phyloP scores from a whole-genome alignment of 2,888 invertebrate species.

The Psylliodes chrysocephalus region DNA sequence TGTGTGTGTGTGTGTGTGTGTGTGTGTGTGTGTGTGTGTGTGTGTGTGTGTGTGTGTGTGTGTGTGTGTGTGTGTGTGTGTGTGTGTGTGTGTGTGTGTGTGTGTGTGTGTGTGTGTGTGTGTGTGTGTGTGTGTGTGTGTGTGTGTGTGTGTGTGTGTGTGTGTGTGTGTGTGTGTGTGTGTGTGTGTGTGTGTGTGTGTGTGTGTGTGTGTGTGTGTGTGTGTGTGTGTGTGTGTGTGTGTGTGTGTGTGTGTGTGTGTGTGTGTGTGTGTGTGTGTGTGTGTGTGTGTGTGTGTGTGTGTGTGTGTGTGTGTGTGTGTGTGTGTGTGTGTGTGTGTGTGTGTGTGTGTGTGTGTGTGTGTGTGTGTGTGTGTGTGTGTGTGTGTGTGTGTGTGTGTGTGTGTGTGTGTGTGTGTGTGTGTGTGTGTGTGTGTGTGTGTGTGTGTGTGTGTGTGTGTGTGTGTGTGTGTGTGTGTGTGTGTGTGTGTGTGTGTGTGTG shows the following conservation, averaged over 20 bases:
- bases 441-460: background rate
- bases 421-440: background rate
- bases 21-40: too few relatives aligned
- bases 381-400: background rate
- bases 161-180: background rate
- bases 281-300: background rate
- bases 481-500: background rate
- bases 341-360: background rate
- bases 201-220: background rate
- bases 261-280: background rate
- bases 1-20: too few relatives aligned
- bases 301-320: background rate
- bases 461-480: background rate
- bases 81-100: background rate
- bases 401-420: background rate
- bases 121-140: background rate
- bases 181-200: background rate
- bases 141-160: background rate
- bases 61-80: background rate
- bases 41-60: too few relatives aligned
- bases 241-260: background rate
- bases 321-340: background rate
- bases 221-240: background rate
- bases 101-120: background rate
- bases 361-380: background rate